A percentile compares a stretch with the other conserved stretches of the same genome.
Evolutionary conservation across 2,797 vertebrate species (phyloP).

Genomic region (Hydrolagus colliei): DNA sequence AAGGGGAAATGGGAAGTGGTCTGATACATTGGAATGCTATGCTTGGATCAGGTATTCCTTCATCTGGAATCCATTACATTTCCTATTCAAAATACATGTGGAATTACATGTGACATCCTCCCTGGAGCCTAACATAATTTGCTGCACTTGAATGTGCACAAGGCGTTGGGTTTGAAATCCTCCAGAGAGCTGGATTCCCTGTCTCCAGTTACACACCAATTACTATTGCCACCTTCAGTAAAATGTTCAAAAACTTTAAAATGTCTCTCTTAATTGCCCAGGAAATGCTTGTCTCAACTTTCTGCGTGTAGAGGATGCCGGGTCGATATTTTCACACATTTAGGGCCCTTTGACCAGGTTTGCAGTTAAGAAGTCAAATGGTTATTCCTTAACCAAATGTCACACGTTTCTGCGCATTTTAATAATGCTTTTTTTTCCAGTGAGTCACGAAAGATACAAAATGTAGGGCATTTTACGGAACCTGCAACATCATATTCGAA

Average conservation of each 20-base stretch:
- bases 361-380: no score
- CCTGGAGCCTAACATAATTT: constrained; percentile 17
- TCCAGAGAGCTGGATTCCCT: neutral
- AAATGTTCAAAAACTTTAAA: no score
- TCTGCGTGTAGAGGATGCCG: neutral
- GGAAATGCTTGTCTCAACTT: no score
- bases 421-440: neutral
- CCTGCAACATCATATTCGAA: no score
- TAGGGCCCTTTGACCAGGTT: neutral
- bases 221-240: neutral
- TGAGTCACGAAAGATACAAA: no score
- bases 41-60: neutral
- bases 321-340: neutral
- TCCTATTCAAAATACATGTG: neutral
- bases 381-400: no score
- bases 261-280: no score
- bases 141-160: constrained; percentile 18
- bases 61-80: constrained; percentile 13
- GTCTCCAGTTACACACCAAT: neutral
- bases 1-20: neutral
- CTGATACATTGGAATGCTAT: neutral
- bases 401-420: neutral
- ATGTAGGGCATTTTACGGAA: no score
- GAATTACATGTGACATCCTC: constrained; percentile 9
- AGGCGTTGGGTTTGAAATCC: constrained; percentile 8